Percentiles rank a stretch among this genome's conserved stretches.
phyloP scores from a whole-genome alignment of 2,888 invertebrate genomes.

The Euplagia quadripunctaria region DNA sequence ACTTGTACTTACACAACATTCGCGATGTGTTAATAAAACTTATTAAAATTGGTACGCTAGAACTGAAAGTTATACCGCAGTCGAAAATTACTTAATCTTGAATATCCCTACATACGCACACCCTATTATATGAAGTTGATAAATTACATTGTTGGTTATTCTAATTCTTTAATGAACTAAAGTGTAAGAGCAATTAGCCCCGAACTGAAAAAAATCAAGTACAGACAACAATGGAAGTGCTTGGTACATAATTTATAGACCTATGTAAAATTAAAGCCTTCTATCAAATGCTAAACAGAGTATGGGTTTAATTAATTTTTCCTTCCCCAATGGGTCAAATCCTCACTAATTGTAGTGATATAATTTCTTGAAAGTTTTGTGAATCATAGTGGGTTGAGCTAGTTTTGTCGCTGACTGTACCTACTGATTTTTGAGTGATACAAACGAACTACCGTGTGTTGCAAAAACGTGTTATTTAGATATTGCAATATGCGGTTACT shows the following conservation, averaged over 20 bases:
- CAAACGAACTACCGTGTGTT: slow-evolving; percentile 31
- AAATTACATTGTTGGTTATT: slow-evolving; percentile 11
- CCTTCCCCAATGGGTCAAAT: neutral
- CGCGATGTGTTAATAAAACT: slow-evolving; percentile 45
- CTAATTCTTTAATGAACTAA: slow-evolving; percentile 12
- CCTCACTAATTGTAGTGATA: neutral
- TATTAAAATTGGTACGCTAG: slow-evolving; percentile 16
- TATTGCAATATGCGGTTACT: slow-evolving; percentile 39
- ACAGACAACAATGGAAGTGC: neutral
- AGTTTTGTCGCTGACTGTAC: neutral
- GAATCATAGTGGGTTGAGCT: too few relatives aligned
- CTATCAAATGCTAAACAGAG: neutral
- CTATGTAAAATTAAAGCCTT: neutral
- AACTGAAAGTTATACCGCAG: slow-evolving; percentile 17
- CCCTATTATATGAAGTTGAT: slow-evolving; percentile 9
- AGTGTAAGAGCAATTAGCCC: slow-evolving; percentile 10
- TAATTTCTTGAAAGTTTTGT: neutral
- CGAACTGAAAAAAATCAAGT: slow-evolving; percentile 11
- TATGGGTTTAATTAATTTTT: neutral
- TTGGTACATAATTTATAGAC: neutral
- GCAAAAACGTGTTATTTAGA: slow-evolving; percentile 35
- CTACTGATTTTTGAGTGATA: slow-evolving; percentile 11
- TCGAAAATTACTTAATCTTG: slow-evolving; percentile 10
- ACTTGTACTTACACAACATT: slow-evolving; percentile 58
- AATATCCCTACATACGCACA: neutral